phyloP scores from a whole-genome alignment of 2,888 invertebrate genomes.

The Netelia fuscicornis region DNA sequence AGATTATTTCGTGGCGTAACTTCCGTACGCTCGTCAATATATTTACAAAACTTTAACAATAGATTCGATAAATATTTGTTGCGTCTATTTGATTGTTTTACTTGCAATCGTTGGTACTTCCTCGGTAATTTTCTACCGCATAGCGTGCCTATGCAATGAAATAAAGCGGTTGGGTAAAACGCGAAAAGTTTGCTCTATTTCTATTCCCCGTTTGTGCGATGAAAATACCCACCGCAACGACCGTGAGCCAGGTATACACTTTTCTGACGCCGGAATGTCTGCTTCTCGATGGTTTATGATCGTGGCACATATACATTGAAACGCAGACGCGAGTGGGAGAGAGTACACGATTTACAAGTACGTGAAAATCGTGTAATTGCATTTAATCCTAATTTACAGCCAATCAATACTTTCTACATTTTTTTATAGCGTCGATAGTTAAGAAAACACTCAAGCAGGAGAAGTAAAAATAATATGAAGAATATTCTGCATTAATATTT shows the following conservation, averaged over 20 bases:
- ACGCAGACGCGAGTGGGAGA: background rate
- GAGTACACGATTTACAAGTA: background rate
- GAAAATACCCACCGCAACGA: conserved; percentile 15
- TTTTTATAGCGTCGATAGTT: background rate
- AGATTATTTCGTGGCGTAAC: no score
- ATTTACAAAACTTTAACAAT: no score
- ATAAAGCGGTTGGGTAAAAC: conserved; percentile 12
- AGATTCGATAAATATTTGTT: no score
- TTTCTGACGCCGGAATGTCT: conserved; percentile 46
- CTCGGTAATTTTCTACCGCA: no score
- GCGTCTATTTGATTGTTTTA: no score
- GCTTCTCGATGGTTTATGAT: background rate
- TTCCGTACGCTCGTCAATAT: no score
- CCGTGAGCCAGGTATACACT: conserved; percentile 1
- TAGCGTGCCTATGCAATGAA: conserved; percentile 30
- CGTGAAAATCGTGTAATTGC: background rate
- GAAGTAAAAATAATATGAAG: no score
- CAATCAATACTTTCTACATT: background rate
- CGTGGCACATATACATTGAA: background rate
- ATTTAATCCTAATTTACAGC: background rate
- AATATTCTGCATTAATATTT: no score
- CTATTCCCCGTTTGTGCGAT: conserved; percentile 7
- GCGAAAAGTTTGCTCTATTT: background rate
- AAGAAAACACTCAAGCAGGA: background rate
- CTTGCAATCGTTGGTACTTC: no score